Evolutionary conservation across 1,140 invertebrate species (phyloP), one percentile per base, ranked within the genome.

Genomic region (Lucilia sericata): DNA sequence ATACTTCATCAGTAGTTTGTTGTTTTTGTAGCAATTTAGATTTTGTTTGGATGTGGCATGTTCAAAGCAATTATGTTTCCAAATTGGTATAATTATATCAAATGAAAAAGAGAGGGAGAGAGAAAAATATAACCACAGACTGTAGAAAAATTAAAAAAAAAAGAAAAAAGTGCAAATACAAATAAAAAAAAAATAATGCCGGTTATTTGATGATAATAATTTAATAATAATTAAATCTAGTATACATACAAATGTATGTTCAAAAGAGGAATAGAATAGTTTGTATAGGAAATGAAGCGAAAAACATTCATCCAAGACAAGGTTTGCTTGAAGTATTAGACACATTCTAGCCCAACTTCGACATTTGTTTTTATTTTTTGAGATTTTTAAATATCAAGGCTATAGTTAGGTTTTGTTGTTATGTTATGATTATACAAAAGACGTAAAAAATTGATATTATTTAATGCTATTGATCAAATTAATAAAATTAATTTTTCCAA

Each of bases 11-110:
- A 55, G 51, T 12, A 55, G 51, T 55, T 55, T 55, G 51, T 30
- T 12, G 74, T 42, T 13, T 55, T 14, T 14, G 51, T 30, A 42
- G 74, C 8, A 42, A 42, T 76, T 76, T 76, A 76, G 17, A 13
- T 74, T 34, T 13, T 30, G 13, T 74, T 76, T 36, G 5, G 36
- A 42, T 76, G 30, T 76, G 12, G 74, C 74, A 36, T 76, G 74
- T 76, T 76, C 14, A 42, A 76, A 76, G 74, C 30, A 76, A 76
- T 76, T 76, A 76, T 76, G 74, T 76, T 76, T 42, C 30, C 30
- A 21, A 76, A 76, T 76, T 76, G 74, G 30, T 76, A 30, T 30
- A 76, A 76, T 76, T 76, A 76, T 76, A 76, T 36, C 1, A 42
- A 34, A 34, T 21, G 30, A 74, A 30, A 21, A 30, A 42, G 0